Evolutionary conservation across 2,113 vertebrate genomes (phyloP).

Genomic region (Dolichallabes microphthalmus): DNA sequence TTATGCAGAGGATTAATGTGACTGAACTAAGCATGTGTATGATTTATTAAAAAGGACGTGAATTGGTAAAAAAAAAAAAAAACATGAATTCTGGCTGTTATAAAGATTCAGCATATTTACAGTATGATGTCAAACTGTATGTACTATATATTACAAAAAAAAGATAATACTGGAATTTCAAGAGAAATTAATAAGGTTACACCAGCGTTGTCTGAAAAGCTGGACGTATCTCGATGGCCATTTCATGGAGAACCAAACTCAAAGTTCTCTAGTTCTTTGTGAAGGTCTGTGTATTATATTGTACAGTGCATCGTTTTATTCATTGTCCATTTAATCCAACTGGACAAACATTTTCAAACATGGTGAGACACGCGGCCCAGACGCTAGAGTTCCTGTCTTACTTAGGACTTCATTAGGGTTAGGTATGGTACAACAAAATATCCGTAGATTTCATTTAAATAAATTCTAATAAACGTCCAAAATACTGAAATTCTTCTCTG

Average conservation of each 20-base stretch:
- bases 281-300: background rate
- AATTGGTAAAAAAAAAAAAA: constrained; percentile 20
- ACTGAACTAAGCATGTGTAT: constrained; percentile 50
- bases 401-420: background rate
- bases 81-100: background rate
- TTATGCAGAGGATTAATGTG: constrained; percentile 49
- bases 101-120: constrained; percentile 5
- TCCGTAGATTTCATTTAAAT: background rate
- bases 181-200: background rate
- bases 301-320: background rate
- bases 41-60: constrained; percentile 47
- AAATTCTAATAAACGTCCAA: background rate
- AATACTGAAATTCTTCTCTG: background rate
- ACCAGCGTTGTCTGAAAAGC: background rate
- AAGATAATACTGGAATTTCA: background rate
- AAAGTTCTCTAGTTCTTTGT: background rate
- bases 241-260: background rate
- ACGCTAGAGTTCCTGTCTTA: background rate
- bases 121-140: constrained; percentile 31
- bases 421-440: background rate
- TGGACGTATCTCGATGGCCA: background rate
- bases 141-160: background rate
- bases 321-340: background rate
- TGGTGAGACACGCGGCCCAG: background rate
- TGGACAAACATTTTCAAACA: background rate